Percentiles rank a stretch among this genome's conserved stretches.
These are phyloP conservation scores for Embidobia sp. DNA, from an alignment of 2,888 invertebrate genomes.

Conservation along the genomic window DNA sequence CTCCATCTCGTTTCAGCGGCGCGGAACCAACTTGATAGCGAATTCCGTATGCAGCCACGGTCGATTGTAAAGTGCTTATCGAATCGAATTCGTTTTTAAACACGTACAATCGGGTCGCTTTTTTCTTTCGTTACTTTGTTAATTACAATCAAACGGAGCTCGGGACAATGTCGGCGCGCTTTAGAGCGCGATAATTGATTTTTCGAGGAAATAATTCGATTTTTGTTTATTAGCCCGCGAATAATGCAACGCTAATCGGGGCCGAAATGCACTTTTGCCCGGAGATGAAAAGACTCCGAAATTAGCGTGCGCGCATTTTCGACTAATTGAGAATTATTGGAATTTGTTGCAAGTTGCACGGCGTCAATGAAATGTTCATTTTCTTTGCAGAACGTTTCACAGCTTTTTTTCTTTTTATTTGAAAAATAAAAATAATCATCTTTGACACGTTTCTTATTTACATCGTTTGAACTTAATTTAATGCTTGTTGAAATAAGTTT, in stretches of 20 bases:
- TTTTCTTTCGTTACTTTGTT: not conserved
- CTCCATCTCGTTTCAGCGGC: constrained; percentile 37
- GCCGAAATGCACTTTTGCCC: constrained; percentile 12
- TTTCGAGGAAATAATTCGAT: constrained; percentile 11
- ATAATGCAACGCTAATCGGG: constrained; percentile 18
- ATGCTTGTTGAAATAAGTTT: too few relatives aligned
- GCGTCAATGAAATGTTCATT: too few relatives aligned
- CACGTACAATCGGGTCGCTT: not conserved
- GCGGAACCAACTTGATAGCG: constrained; percentile 20
- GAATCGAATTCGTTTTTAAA: not conserved
- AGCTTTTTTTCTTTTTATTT: too few relatives aligned
- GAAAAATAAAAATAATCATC: too few relatives aligned
- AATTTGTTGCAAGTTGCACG: not conserved
- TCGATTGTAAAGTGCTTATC: constrained; percentile 11
- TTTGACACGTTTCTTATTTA: too few relatives aligned
- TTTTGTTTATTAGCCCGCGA: not conserved
- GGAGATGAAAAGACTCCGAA: constrained; percentile 8
- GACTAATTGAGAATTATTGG: constrained; percentile 14
- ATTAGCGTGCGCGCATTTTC: constrained; percentile 7
- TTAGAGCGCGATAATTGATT: constrained; percentile 14
- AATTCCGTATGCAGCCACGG: too few relatives aligned
- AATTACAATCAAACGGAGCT: too few relatives aligned
- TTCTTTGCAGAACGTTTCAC: too few relatives aligned
- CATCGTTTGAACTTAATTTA: too few relatives aligned
- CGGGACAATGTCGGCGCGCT: too few relatives aligned